Conservation (phyloP, 2,797 vertebrate genomes). For the Mionectes olivaceus region DNA sequence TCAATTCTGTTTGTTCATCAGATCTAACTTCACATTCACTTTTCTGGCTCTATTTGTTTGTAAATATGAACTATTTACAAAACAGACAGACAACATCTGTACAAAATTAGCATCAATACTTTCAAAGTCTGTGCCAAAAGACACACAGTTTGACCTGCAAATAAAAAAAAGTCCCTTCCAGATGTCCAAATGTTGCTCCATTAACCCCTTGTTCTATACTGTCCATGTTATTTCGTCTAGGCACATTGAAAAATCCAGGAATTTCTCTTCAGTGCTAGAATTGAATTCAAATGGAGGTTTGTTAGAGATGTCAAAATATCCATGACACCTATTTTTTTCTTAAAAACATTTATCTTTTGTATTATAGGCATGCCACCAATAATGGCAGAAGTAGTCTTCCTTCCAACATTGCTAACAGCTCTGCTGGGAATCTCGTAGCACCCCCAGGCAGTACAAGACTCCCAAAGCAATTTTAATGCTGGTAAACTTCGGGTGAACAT, state of each 20-base stretch:
- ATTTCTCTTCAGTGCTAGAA: neutral
- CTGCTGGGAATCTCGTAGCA: constrained; percentile 13
- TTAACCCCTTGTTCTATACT: neutral
- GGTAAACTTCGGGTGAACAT: constrained; percentile 2
- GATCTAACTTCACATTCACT: neutral
- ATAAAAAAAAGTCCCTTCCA: neutral
- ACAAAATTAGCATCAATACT: neutral
- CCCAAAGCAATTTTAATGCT: constrained; percentile 16
- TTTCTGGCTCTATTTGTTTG: neutral
- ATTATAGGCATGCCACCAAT: neutral
- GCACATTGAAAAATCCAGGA: neutral
- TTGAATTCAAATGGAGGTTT: neutral
- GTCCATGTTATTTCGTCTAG: neutral
- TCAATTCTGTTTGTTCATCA: neutral
- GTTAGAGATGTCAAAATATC: neutral
- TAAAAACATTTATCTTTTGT: neutral
- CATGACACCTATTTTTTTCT: neutral
- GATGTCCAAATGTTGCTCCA: neutral
- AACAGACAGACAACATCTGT: neutral
- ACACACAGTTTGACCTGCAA: neutral
- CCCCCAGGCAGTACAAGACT: neutral
- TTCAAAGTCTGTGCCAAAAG: neutral
- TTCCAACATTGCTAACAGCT: neutral
- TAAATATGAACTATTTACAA: neutral
- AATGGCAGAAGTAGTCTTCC: neutral